These are phyloP conservation scores for Brachypterus glaber DNA, from an alignment of 2,888 invertebrate genomes.

Conservation along the genomic window DNA sequence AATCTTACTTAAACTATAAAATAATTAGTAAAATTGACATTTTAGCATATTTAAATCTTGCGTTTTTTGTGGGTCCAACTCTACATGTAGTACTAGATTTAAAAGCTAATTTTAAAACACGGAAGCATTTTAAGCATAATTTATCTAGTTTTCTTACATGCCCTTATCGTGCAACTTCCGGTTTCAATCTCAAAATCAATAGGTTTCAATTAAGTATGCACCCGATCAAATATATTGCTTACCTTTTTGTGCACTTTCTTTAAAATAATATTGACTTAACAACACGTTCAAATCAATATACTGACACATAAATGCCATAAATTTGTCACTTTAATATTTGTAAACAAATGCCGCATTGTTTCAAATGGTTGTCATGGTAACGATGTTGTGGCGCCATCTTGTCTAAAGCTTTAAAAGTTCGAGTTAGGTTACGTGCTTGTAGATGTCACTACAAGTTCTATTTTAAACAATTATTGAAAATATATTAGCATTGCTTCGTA, in stretches of 20 bases:
- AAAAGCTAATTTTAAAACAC: too few relatives aligned
- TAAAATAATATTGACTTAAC: slow-evolving; percentile 13
- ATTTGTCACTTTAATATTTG: slow-evolving; percentile 19
- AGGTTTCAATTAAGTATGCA: neutral
- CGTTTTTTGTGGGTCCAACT: too few relatives aligned
- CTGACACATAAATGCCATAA: slow-evolving; percentile 10
- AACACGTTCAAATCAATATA: slow-evolving; percentile 9
- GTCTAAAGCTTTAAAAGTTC: neutral
- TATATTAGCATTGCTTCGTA: too few relatives aligned
- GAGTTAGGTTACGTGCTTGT: neutral
- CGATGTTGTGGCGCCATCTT: neutral
- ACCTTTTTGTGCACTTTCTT: too few relatives aligned
- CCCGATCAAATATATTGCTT: slow-evolving; percentile 8
- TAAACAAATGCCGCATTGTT: slow-evolving; percentile 23
- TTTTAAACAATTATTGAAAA: too few relatives aligned
- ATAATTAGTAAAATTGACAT: too few relatives aligned
- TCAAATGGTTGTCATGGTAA: slow-evolving; percentile 23
- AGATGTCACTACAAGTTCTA: slow-evolving; percentile 6
- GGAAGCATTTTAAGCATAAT: too few relatives aligned
- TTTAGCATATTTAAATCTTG: too few relatives aligned
- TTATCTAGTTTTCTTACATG: too few relatives aligned
- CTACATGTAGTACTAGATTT: too few relatives aligned
- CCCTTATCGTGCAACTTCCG: neutral
- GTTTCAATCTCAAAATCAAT: neutral
- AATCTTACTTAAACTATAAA: too few relatives aligned